phyloP scores from a whole-genome alignment of 2,888 invertebrate species.

The Drosophila anomelani region DNA sequence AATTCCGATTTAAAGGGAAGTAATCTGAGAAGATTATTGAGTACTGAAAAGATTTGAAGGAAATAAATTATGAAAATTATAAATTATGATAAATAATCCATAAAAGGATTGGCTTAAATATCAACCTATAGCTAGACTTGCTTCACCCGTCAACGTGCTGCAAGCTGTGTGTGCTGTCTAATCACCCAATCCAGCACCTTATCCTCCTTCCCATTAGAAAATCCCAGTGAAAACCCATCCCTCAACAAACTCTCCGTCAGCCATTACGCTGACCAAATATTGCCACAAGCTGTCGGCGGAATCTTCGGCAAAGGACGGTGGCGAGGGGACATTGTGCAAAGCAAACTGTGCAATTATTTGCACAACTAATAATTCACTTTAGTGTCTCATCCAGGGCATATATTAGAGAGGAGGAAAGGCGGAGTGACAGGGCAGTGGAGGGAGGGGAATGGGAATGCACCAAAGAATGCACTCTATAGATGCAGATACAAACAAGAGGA shows the following conservation, averaged over 20 bases:
- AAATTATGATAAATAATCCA: too few relatives aligned
- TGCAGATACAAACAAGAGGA: background rate
- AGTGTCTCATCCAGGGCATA: conserved; percentile 68
- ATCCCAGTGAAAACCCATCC: conserved; percentile 6
- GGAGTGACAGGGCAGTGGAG: background rate
- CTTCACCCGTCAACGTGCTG: background rate
- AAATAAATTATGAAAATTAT: too few relatives aligned
- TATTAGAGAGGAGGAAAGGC: conserved; percentile 54
- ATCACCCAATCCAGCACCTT: background rate
- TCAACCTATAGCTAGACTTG: background rate
- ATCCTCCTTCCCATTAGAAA: background rate
- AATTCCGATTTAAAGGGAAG: background rate
- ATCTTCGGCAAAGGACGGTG: conserved; percentile 27
- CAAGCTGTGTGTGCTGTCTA: background rate
- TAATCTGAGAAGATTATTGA: background rate
- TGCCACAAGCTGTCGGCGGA: conserved; percentile 57
- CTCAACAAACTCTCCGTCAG: conserved; percentile 2
- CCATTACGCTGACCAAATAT: conserved; percentile 59
- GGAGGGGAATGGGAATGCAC: background rate
- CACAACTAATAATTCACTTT: conserved; percentile 76
- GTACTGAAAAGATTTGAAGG: too few relatives aligned
- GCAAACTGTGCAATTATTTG: conserved; percentile 72
- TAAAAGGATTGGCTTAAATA: background rate
- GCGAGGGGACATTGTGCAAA: conserved; percentile 27
- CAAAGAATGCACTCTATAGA: conserved; percentile 2